Conservation (phyloP, 2,888 invertebrate genomes). For the Melolontha melolontha region DNA sequence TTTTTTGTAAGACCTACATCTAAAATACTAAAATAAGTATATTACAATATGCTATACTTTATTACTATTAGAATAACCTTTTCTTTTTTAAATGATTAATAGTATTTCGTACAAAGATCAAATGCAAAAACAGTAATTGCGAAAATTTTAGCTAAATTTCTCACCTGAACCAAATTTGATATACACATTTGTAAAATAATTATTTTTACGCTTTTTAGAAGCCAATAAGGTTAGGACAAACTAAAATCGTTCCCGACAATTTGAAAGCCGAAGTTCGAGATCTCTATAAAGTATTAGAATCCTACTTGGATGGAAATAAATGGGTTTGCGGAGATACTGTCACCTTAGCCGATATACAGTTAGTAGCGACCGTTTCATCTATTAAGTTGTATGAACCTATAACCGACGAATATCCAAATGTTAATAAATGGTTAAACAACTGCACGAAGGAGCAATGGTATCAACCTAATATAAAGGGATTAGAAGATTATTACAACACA, state of each 20-base stretch:
- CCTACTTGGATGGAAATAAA: conserved; percentile 64
- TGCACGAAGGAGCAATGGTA: conserved; percentile 55
- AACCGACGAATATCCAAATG: conserved; percentile 52
- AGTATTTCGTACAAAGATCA: too few relatives aligned
- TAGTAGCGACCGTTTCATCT: conserved; percentile 60
- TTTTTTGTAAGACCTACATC: too few relatives aligned
- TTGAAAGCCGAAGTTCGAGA: conserved; percentile 53
- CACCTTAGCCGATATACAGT: conserved; percentile 69
- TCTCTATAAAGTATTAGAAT: conserved; percentile 66
- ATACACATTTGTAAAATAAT: too few relatives aligned
- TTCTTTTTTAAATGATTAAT: too few relatives aligned
- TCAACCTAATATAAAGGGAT: conserved; percentile 43
- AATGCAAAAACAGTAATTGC: too few relatives aligned
- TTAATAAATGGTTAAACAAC: conserved; percentile 57
- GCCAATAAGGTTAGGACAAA: conserved; percentile 55
- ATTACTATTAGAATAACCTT: too few relatives aligned
- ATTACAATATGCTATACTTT: too few relatives aligned
- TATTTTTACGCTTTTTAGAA: conserved; percentile 61
- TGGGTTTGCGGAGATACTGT: conserved; percentile 64
- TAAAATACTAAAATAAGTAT: too few relatives aligned
- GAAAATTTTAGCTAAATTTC: too few relatives aligned
- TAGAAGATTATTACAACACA: conserved; percentile 26
- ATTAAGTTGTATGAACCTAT: conserved; percentile 57
- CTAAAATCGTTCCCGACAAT: conserved; percentile 40
- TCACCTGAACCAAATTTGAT: too few relatives aligned